Base-by-base conservation (phyloP, 2,888 invertebrate species). In the Shargacucullia verbasci region DNA sequence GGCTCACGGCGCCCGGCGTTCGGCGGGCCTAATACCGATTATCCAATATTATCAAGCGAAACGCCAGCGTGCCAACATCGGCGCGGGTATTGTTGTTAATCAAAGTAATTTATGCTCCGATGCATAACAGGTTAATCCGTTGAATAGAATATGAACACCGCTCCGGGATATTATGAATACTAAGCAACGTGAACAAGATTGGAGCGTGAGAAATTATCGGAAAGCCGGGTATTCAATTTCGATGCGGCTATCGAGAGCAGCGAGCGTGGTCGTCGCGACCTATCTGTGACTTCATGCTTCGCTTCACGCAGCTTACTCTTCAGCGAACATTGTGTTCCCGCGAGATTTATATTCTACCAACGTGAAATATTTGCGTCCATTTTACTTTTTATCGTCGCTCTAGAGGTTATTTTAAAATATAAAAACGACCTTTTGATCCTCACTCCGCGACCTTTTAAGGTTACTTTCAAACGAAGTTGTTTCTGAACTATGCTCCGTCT, bases 211-310 rank as follows among this genome's bases (percentile, higher is more conserved):
- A 71, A 72, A 56, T 70, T 37, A 65, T 64, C 45, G 60, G 57
- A 59, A 53, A 57, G 54, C 45, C 27, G 45, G 38, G 50, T 43
- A 73, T 76, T 74, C 68, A 58, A 60, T 65, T 66, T 56, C 29
- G 61, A 58, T 64, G 71, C 52, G 65, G 58, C 47, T 68, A 64
- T 69, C 65, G 64, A 64, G 66, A 49, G 45, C 64, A 59, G 25
- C 47, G 69, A 74, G 71, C 70, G 45, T 46, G 45, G 55, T 47
- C 66, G 64, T 27, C 58, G 62, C 76, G 60, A 70, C 69, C 78
- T 86, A 87, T 85, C 86, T 82, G 78, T 73, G 77, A 68, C 69
- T 85, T 87, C 76, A 84, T 81, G 83, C 80, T 85, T 82, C 80
- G 73, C 73, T 84, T 74, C 73, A 71, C 78, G 52, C 72, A 56